Base-by-base conservation (phyloP, 2,113 vertebrate species). In the Cynoglossus semilaevis region DNA sequence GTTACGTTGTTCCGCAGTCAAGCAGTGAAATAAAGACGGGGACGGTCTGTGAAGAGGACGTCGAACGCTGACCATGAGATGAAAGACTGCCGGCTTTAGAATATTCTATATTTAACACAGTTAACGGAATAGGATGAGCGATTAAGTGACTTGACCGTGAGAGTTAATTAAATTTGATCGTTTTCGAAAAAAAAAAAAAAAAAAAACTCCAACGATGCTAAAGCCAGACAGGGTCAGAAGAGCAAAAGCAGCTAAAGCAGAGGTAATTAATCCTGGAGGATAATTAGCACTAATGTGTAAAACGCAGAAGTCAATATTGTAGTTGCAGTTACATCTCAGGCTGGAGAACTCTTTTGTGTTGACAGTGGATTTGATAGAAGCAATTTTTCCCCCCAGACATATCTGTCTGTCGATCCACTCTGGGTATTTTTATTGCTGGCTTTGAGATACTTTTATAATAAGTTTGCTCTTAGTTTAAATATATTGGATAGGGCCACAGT, bases 121-220 rank as follows among this genome's bases (percentile, higher is more conserved):
- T 73, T 56, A 76, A 56, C 58, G 50, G 35, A 42, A 14, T 35
- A 46, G 47, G 58, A 71, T 41, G 0, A 72, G 64, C 61, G 62
- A 45, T 58, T 70, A 22, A 61, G 62, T 68, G 77, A 76, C 64
- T 72, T 65, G 51, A 63, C 67, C 67, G 45, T 54, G 69, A 73
- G 72, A 64, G 67, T 61, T 76, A 71, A 82, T 82, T 74, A 74
- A 60, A 45, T 76, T 63, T 50, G 65, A 81, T 84, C 65, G 62
- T 82, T 73, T 81, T 44, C 49, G 53, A 74, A 72, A 29, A 72
- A 29, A 2, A 6, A 29, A 29, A 29, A 29, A 29, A 6, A 29
- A 29, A 29, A 65, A 65, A 76, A 69, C 67, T 72, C 63, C 58
- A 77, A 77, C 58, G 80, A 74, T 70, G 72, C 74, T 82, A 63